Base-by-base conservation (phyloP, 2,888 invertebrate genomes). In the Mimas tiliae region DNA sequence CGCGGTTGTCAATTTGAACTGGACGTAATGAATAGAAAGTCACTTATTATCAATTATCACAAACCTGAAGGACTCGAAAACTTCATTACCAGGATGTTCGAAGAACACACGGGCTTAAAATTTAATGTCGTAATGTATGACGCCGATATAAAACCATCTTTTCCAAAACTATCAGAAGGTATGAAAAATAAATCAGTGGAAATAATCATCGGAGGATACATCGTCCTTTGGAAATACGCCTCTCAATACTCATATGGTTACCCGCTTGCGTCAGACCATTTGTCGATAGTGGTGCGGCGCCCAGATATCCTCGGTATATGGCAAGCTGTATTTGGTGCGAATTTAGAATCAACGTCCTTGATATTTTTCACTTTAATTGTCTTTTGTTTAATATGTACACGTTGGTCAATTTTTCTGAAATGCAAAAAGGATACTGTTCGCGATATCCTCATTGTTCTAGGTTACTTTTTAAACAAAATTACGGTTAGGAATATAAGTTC, bases 381-480 rank as follows among this genome's bases (percentile, higher is more conserved):
- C 2, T 38, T 33, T 38, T 51, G 38, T 38, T 19, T 64, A 0
- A 33, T 51, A 1, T 14, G 16, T 38, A 19, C 19, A 33, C 50
- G 16, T 64, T 48, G 51, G 14, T 51, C 63, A 8, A 11, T 64
- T 8, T 64, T 64, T 34, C 7, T 34, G 0, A 64, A 63, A 34
- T 11, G 33, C 7, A 16, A 16, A 38, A 51, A 19, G n/a, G 63
- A 64, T n/a, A 19, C 12, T 38, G 19, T 12, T 0, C 51, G 63
- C 7, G 50, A 51, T 11, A 6, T 64, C 38, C 4, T 38, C 12
- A 51, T 51, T 19, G 50, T 64, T 7, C 3, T 64, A 0, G 63
- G 51, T 6, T 64, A 64, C 38, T 50, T 64, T 14, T 12, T 51
- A 1, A 64, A 64, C 14, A 48, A n/a, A n/a, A 48, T 16, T 38